These are phyloP conservation scores for Gephyroberyx darwinii DNA, from an alignment of 2,797 vertebrate genomes.

Conservation along the genomic window DNA sequence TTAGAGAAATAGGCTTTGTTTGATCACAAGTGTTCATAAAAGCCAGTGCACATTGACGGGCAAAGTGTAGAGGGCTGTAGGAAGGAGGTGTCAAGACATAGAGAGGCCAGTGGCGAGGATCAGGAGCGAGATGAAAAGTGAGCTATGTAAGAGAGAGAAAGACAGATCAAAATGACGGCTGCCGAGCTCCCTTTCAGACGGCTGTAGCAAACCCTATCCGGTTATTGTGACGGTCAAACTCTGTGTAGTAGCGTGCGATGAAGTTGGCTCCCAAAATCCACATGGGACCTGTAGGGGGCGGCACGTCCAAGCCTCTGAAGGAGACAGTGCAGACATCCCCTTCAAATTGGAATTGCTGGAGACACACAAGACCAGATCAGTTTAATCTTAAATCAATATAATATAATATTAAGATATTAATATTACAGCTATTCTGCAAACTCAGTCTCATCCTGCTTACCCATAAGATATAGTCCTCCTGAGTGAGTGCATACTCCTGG, in stretches of 20 bases:
- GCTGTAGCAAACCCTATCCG: conserved; percentile 94
- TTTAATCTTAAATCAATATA: background rate
- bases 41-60: background rate
- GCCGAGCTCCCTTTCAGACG: conserved; percentile 77
- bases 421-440: background rate
- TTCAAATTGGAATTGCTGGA: conserved; percentile 86
- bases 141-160: background rate
- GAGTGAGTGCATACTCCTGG: conserved; percentile 83
- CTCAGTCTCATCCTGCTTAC: conserved; percentile 74
- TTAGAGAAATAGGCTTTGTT: background rate
- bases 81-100: background rate
- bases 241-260: conserved; percentile 94
- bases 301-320: conserved; percentile 89
- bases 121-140: background rate
- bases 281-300: conserved; percentile 90
- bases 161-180: conserved; percentile 1
- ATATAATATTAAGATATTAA: background rate
- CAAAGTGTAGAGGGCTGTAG: background rate
- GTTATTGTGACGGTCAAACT: conserved; percentile 93
- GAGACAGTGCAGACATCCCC: conserved; percentile 88
- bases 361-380: conserved; percentile 10
- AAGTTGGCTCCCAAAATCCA: conserved; percentile 97
- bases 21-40: conserved; percentile 11
- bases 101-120: conserved; percentile 1
- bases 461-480: conserved; percentile 89